A percentile compares a stretch with the other conserved stretches of the same genome.
These are phyloP conservation scores for Oscheius sp. DNA, from an alignment of 2,888 invertebrate genomes.

Conservation along the genomic window DNA sequence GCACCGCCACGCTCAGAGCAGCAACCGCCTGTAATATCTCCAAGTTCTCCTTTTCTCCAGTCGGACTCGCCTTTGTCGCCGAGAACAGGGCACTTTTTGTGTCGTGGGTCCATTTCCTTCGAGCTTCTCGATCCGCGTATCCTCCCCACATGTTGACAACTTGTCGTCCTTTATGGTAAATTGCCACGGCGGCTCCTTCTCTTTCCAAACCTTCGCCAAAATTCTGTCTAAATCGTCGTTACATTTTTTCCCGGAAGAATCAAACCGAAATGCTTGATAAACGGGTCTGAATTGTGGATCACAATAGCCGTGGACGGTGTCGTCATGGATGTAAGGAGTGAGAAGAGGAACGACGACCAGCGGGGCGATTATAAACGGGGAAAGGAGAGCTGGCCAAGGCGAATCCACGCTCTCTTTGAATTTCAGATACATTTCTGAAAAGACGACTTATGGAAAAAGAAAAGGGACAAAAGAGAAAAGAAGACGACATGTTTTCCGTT, in stretches of 20 bases:
- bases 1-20: slow-evolving; percentile 64
- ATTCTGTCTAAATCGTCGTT: slow-evolving; percentile 69
- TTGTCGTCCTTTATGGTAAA: slow-evolving; percentile 73
- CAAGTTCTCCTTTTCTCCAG: background rate
- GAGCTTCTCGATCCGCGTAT: slow-evolving; percentile 72
- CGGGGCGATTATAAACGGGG: slow-evolving; percentile 15
- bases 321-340: slow-evolving; percentile 47
- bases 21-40: slow-evolving; percentile 54
- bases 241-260: background rate
- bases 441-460: background rate
- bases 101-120: slow-evolving; percentile 73
- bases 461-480: background rate
- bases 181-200: slow-evolving; percentile 74
- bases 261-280: slow-evolving; percentile 53
- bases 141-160: slow-evolving; percentile 76
- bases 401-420: background rate
- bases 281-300: slow-evolving; percentile 47
- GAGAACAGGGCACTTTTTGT: slow-evolving; percentile 74
- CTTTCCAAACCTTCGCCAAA: slow-evolving; percentile 73
- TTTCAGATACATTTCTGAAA: background rate
- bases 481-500: background rate
- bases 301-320: slow-evolving; percentile 49
- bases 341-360: slow-evolving; percentile 10
- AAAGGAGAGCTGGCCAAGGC: background rate
- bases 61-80: slow-evolving; percentile 71